Evolutionary conservation across 2,113 vertebrate species (phyloP), one percentile per base, ranked within the genome.

Genomic region (Pionites leucogaster): DNA sequence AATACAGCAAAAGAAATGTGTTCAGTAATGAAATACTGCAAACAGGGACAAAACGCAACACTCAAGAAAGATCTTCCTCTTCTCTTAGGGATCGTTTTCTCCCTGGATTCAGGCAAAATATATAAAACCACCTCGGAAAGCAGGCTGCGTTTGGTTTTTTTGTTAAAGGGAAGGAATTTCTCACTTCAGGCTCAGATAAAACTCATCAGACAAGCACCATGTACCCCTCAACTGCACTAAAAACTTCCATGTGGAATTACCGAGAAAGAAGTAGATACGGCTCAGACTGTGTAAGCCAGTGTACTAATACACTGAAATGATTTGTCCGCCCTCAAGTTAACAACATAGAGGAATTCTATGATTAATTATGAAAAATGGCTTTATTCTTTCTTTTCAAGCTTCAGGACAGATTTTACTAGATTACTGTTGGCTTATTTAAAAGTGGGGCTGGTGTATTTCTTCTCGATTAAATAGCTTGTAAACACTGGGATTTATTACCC

Each of bases 401-500:
- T 92, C 27, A 16, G 46, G 79, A 79, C 76, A 82, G 67, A 86
- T 93, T 93, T 95, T 69, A 84, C 71, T 80, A 94, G 83, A 89
- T 90, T 81, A 89, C 69, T n/a, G 33, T 2, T 91, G 44, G 49
- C 79, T 83, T 86, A 75, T 83, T 91, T 82, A 82, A 92, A 92
- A 92, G 68, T 37, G 11, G n/a, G 53, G 41, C 62, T 86, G 52
- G 80, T 93, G 77, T 52, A 90, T 90, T 86, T 94, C 17, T 13
- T 59, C 91, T 71, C 33, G 11, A 65, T 89, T 90, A 86, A 94
- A 94, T 94, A 93, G 77, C 93, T 83, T 96, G 92, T 93, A 96
- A 96, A 97, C 86, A 89, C 68, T 59, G 77, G 81, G 83, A 88
- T 96, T 92, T 95, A 93, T 80, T 84, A 94, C 90, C 86, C 81